Evolutionary conservation across 1,140 invertebrate genomes (phyloP).

Genomic region (Artemia franciscana): DNA sequence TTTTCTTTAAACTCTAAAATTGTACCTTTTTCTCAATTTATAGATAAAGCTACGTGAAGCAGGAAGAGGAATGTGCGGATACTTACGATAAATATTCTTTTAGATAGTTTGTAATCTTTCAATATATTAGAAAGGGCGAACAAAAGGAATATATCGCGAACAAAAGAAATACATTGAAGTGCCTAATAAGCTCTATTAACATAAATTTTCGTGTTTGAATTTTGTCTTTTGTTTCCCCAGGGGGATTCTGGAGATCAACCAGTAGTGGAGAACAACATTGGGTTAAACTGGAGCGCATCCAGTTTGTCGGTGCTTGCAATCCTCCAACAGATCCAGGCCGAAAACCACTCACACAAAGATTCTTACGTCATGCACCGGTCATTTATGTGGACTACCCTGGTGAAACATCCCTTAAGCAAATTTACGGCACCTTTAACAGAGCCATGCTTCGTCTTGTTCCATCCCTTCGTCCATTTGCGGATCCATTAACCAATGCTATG

Average conservation of each 20-base stretch:
- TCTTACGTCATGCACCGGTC: constrained; percentile 67
- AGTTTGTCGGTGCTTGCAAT: constrained; percentile 99
- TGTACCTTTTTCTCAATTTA: no score
- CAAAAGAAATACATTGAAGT: no score
- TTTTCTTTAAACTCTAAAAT: no score
- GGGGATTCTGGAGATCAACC: constrained; percentile 31
- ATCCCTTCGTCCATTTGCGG: constrained; percentile 67
- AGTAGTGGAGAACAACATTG: constrained; percentile 56
- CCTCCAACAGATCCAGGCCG: constrained; percentile 97
- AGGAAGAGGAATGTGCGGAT: no score
- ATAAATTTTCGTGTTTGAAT: no score
- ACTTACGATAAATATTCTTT: no score
- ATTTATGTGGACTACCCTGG: constrained; percentile 99
- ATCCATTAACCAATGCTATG: constrained; percentile 94
- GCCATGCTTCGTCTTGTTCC: constrained; percentile 89
- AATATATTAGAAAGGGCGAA: no score
- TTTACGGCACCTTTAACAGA: constrained; percentile 56
- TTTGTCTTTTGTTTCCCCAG: neutral
- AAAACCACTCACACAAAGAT: constrained; percentile 84
- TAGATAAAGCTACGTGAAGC: no score
- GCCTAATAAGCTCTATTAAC: no score
- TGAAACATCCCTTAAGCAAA: constrained; percentile 80
- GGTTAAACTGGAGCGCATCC: constrained; percentile 89
- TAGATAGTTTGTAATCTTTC: no score
- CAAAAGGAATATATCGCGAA: no score